These are phyloP conservation scores for Hypselothyrea guttata DNA, from an alignment of 2,888 invertebrate genomes.

Conservation along the genomic window DNA sequence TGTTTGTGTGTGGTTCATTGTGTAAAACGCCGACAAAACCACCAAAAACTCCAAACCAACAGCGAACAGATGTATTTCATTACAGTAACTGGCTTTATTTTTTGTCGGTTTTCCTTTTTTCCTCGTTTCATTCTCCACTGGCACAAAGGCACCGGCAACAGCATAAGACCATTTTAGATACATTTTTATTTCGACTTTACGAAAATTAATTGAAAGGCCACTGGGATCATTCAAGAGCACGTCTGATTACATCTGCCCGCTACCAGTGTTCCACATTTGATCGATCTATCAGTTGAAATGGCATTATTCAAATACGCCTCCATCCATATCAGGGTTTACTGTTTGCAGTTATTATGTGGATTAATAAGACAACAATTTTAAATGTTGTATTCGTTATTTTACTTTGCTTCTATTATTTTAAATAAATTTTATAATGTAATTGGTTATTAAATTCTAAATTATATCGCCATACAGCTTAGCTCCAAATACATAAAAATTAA, in stretches of 20 bases:
- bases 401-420: too few relatives aligned
- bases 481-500: too few relatives aligned
- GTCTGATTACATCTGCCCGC: conserved; percentile 75
- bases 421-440: too few relatives aligned
- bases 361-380: too few relatives aligned
- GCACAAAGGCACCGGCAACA: conserved; percentile 47
- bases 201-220: conserved; percentile 68
- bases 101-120: conserved; percentile 7
- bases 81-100: conserved; percentile 58
- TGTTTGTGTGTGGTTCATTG: conserved; percentile 47
- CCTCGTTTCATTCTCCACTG: conserved; percentile 12
- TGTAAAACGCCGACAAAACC: conserved; percentile 39
- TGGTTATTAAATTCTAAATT: too few relatives aligned
- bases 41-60: conserved; percentile 25
- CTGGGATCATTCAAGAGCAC: conserved; percentile 48
- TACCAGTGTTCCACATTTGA: conserved; percentile 75
- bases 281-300: conserved; percentile 58
- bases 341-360: too few relatives aligned
- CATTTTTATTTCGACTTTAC: conserved; percentile 23
- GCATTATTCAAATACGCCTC: too few relatives aligned
- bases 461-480: too few relatives aligned
- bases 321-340: too few relatives aligned
- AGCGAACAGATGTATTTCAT: conserved; percentile 69
- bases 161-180: neutral
- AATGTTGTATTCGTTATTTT: too few relatives aligned